phyloP scores from a whole-genome alignment of 2,113 vertebrate genomes.

The Salvelinus namaycush region DNA sequence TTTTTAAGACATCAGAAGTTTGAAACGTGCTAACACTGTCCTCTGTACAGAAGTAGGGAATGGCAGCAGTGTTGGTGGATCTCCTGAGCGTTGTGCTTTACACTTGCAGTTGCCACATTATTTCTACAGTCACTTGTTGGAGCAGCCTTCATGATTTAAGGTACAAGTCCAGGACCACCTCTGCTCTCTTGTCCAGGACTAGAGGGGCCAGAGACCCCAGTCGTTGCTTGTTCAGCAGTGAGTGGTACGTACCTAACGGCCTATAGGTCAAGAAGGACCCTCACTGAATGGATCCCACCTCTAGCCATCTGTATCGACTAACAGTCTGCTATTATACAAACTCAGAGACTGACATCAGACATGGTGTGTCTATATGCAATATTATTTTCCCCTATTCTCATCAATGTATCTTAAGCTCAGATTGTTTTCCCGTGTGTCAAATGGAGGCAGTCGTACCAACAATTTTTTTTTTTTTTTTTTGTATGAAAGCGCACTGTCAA shows the following conservation, averaged over 20 bases:
- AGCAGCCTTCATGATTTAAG: slow-evolving; percentile 26
- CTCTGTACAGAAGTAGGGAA: slow-evolving; percentile 9
- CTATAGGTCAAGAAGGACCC: too few relatives aligned
- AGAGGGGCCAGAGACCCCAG: not conserved
- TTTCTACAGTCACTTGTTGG: not conserved
- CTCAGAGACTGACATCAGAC: slow-evolving; percentile 57
- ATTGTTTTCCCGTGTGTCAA: slow-evolving; percentile 7
- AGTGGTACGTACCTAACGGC: slow-evolving; percentile 36
- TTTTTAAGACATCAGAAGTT: not conserved
- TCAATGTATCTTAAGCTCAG: not conserved
- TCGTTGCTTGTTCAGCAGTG: slow-evolving; percentile 59
- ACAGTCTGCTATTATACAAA: slow-evolving; percentile 55
- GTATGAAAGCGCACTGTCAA: not conserved
- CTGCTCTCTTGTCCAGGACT: slow-evolving; percentile 2
- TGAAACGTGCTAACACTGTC: slow-evolving; percentile 5
- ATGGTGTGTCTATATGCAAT: slow-evolving; percentile 54
- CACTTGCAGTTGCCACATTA: too few relatives aligned
- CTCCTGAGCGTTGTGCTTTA: too few relatives aligned
- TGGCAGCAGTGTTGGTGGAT: too few relatives aligned
- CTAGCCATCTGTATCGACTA: slow-evolving; percentile 40
- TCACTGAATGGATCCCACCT: slow-evolving; percentile 36
- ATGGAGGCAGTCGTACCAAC: not conserved
- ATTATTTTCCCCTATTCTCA: not conserved
- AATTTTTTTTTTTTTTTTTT: fast-evolving
- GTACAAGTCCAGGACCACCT: slow-evolving; percentile 5